These are phyloP conservation scores for Nasonia oneida DNA, from an alignment of 2,888 invertebrate genomes.

Conservation along the genomic window DNA sequence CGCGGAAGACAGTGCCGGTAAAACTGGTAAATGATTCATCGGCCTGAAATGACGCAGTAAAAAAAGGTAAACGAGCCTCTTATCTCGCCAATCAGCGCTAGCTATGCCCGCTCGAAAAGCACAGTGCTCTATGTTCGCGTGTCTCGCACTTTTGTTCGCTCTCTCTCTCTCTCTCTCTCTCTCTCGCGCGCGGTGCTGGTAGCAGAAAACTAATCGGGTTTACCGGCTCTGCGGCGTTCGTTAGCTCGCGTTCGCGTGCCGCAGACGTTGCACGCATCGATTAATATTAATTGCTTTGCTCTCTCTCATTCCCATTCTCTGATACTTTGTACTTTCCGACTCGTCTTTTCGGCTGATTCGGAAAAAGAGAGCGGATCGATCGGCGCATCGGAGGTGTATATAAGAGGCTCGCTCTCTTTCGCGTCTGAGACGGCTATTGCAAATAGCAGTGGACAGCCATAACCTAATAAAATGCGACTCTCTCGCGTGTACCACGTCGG, in stretches of 20 bases:
- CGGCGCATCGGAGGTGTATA: not conserved
- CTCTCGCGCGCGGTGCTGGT: conserved; percentile 56
- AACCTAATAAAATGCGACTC: conserved; percentile 75
- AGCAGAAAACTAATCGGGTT: conserved; percentile 58
- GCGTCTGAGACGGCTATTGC: conserved; percentile 61
- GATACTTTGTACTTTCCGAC: not conserved
- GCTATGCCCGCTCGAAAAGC: not conserved
- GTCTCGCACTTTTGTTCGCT: conserved; percentile 62
- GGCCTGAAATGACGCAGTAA: conserved; percentile 60
- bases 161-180: conserved; percentile 58
- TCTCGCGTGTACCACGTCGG: conserved; percentile 74
- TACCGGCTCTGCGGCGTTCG: conserved; percentile 14
- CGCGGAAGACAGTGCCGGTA: conserved; percentile 54
- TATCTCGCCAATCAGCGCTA: conserved; percentile 55
- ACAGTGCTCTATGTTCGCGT: conserved; percentile 43
- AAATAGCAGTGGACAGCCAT: conserved; percentile 74
- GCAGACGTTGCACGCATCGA: conserved; percentile 51
- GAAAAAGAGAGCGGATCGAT: not conserved
- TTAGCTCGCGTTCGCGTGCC: conserved; percentile 53
- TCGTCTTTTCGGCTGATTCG: not conserved
- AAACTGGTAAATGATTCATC: conserved; percentile 55
- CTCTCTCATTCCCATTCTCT: not conserved
- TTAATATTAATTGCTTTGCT: conserved; percentile 59
- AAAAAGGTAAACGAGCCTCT: conserved; percentile 62
- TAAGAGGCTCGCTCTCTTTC: not conserved